Evolutionary conservation across 2,113 vertebrate species (phyloP).

Genomic region (Stegastes partitus): DNA sequence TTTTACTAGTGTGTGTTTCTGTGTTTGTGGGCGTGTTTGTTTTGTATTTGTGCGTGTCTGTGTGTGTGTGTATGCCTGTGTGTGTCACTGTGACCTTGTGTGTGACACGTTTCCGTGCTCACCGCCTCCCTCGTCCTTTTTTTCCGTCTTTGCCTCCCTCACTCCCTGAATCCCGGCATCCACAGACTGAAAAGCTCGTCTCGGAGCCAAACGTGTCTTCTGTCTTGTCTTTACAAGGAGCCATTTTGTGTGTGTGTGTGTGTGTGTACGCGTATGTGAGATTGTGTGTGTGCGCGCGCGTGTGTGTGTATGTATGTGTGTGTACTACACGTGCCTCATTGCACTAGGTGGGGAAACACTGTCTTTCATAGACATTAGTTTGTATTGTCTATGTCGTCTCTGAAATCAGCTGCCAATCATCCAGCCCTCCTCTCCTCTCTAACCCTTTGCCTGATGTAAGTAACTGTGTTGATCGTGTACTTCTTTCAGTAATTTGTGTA

Average conservation of each 20-base stretch:
- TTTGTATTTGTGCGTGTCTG: conserved; percentile 75
- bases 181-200: conserved; percentile 52
- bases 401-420: conserved; percentile 76
- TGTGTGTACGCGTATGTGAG: conserved; percentile 15
- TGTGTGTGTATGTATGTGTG: conserved; percentile 37
- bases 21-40: conserved; percentile 82
- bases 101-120: conserved; percentile 68
- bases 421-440: conserved; percentile 54
- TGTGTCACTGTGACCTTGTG: conserved; percentile 79
- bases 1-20: conserved; percentile 78
- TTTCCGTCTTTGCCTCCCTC: conserved; percentile 28
- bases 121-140: conserved; percentile 31
- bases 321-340: conserved; percentile 74
- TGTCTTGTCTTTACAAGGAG: conserved; percentile 79
- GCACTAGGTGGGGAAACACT: conserved; percentile 74
- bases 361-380: conserved; percentile 76
- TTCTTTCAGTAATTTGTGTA: conserved; percentile 82
- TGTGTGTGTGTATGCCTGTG: conserved; percentile 55
- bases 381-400: conserved; percentile 77
- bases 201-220: conserved; percentile 69
- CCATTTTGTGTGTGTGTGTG: conserved; percentile 59
- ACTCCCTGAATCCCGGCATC: conserved; percentile 35
- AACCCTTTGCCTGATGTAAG: conserved; percentile 80
- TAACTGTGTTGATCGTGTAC: conserved; percentile 83
- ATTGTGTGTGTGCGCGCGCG: conserved; percentile 25